Evolutionary conservation across 2,888 invertebrate species (phyloP).

Genomic region (Pollenia amentaria): DNA sequence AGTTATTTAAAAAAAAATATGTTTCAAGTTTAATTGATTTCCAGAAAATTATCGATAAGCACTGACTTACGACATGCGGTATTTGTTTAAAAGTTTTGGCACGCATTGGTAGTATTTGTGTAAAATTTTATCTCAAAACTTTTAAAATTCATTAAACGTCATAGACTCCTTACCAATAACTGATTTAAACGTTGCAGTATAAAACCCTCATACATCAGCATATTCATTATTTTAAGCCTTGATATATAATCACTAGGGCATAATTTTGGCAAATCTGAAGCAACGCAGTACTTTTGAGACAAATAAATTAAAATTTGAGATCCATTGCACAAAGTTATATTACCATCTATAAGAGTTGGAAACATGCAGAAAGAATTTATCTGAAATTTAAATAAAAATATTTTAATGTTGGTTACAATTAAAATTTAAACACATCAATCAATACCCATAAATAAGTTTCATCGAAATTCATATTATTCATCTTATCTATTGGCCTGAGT

Average conservation of each 20-base stretch:
- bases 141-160: neutral
- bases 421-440: neutral
- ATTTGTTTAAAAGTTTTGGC: too few species aligned
- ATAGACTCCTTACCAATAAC: conserved; percentile 75
- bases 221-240: conserved; percentile 80
- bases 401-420: neutral
- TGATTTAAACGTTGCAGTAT: conserved; percentile 77
- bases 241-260: conserved; percentile 78
- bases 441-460: conserved; percentile 80
- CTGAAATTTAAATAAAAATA: conserved; percentile 74
- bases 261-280: conserved; percentile 43
- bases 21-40: too few species aligned
- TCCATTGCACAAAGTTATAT: conserved; percentile 83
- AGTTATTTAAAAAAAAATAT: too few species aligned
- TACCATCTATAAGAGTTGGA: conserved; percentile 82
- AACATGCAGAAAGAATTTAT: conserved; percentile 83
- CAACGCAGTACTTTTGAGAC: conserved; percentile 77
- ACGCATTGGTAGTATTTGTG: too few species aligned
- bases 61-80: too few species aligned
- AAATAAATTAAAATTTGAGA: conserved; percentile 85
- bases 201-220: conserved; percentile 82
- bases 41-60: too few species aligned
- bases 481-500: conserved; percentile 79
- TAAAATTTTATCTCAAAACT: too few species aligned
- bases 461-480: conserved; percentile 82